phyloP scores from a whole-genome alignment of 2,113 vertebrate species.

The Nycticorax nycticorax region DNA sequence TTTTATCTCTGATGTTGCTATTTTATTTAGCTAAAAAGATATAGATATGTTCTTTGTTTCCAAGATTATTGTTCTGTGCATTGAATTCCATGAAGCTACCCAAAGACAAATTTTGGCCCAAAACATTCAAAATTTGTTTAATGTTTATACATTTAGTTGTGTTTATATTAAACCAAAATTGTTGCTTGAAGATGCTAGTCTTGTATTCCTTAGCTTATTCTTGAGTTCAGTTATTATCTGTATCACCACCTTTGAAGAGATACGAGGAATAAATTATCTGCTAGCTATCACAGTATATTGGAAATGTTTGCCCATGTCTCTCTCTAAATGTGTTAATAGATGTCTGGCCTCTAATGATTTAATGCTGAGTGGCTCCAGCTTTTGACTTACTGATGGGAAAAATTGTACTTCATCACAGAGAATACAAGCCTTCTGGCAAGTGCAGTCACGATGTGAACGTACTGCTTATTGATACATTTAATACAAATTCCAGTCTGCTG shows the following conservation, averaged over 20 bases:
- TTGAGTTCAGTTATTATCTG: background rate
- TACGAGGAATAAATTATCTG: background rate
- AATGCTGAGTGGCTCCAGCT: background rate
- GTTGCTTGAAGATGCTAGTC: background rate
- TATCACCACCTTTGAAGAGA: background rate
- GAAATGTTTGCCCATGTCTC: background rate
- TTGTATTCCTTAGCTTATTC: background rate
- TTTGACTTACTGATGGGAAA: conserved; percentile 19
- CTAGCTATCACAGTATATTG: background rate
- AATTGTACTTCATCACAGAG: background rate
- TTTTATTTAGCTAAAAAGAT: background rate
- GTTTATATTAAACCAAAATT: background rate
- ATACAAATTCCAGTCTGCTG: background rate
- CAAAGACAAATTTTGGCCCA: background rate
- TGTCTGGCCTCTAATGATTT: conserved; percentile 16
- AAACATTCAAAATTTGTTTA: background rate
- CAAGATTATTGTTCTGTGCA: background rate
- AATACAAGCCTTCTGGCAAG: background rate
- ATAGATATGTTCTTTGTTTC: background rate
- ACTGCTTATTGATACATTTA: background rate
- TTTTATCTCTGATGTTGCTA: background rate
- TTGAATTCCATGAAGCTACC: background rate
- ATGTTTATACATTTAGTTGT: background rate
- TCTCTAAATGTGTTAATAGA: background rate
- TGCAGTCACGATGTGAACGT: background rate